phyloP scores from a whole-genome alignment of 2,797 vertebrate genomes.

The Siniperca undulata region DNA sequence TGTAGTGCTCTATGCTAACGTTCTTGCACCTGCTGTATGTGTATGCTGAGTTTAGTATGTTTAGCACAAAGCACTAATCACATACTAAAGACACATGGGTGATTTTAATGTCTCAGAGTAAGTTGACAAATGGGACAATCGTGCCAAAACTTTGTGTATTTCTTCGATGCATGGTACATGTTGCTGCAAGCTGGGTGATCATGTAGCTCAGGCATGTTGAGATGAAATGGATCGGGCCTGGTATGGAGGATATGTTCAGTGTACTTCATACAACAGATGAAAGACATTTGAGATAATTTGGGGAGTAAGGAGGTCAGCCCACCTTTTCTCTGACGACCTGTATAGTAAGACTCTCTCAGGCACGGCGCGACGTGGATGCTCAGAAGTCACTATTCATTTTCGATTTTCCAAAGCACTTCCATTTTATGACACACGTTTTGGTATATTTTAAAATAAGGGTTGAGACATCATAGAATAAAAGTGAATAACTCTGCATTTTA shows the following conservation, averaged over 20 bases:
- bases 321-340: not conserved
- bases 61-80: not conserved
- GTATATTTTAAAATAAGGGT: conserved; percentile 42
- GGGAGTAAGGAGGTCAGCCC: not conserved
- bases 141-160: not conserved
- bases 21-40: not conserved
- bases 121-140: not conserved
- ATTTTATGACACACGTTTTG: conserved; percentile 36
- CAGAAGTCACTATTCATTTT: conserved; percentile 37
- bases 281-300: conserved; percentile 9
- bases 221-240: not conserved
- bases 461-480: conserved; percentile 53
- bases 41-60: not conserved
- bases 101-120: not conserved
- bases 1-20: not conserved
- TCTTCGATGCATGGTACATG: not conserved
- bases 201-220: not conserved
- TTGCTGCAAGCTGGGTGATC: not conserved
- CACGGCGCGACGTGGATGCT: not conserved
- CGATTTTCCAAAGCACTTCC: conserved; percentile 36
- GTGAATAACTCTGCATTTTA: conserved; percentile 61
- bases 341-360: not conserved
- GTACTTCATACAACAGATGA: not conserved
- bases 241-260: not conserved
- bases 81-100: not conserved